Evolutionary conservation across 2,888 invertebrate species (phyloP).

Genomic region (Lasioglossum oenotherae): DNA sequence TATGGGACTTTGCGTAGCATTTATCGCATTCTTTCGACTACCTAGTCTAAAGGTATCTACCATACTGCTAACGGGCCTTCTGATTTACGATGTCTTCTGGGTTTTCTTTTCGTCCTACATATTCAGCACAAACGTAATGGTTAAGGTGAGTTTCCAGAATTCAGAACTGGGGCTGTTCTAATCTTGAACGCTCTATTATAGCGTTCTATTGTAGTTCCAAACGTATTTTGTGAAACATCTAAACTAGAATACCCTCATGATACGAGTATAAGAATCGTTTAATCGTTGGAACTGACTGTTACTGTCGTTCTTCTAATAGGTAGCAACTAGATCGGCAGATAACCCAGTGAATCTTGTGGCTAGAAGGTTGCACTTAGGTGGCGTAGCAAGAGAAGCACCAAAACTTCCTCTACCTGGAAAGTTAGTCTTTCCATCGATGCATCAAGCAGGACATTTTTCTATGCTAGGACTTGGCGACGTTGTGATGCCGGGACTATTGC

Average conservation of each 20-base stretch:
- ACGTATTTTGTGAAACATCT: neutral
- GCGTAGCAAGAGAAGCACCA: slow-evolving; percentile 95
- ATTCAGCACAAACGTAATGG: slow-evolving; percentile 99
- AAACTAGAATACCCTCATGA: neutral
- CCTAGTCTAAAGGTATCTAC: slow-evolving; percentile 98
- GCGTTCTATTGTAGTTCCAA: neutral
- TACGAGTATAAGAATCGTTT: neutral
- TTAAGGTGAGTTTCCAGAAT: slow-evolving; percentile 89
- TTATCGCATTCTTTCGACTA: slow-evolving; percentile 97
- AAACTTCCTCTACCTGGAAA: slow-evolving; percentile 98
- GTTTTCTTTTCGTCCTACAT: slow-evolving; percentile 99
- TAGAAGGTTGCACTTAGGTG: slow-evolving; percentile 95
- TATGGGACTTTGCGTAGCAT: slow-evolving; percentile 98
- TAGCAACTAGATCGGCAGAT: slow-evolving; percentile 93
- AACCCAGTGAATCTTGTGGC: slow-evolving; percentile 97
- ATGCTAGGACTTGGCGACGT: slow-evolving; percentile 96
- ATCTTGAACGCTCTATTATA: neutral
- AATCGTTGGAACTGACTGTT: neutral
- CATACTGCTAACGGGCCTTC: slow-evolving; percentile 94
- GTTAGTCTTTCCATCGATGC: slow-evolving; percentile 98
- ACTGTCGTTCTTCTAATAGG: slow-evolving; percentile 82
- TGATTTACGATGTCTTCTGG: slow-evolving; percentile 99
- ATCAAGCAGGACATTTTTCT: slow-evolving; percentile 98
- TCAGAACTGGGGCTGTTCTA: neutral
- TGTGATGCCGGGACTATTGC: slow-evolving; percentile 97